Conservation (phyloP, 2,888 invertebrate genomes). For the Drosophila greeni region DNA sequence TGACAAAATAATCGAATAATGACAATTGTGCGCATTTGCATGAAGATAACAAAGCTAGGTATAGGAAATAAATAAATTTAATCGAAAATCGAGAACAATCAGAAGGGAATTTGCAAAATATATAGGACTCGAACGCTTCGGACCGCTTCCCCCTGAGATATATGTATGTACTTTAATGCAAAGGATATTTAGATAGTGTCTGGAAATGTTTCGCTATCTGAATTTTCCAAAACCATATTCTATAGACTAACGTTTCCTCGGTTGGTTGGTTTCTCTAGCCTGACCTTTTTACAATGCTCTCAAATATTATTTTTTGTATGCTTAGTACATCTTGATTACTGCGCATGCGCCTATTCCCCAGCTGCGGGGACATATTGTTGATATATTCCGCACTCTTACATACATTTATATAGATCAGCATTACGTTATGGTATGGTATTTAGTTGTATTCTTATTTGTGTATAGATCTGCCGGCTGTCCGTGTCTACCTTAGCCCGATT, state of each 20-base stretch:
- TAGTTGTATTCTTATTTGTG: slow-evolving; percentile 29
- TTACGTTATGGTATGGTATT: slow-evolving; percentile 37
- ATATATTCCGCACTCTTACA: slow-evolving; percentile 20
- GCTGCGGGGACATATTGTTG: slow-evolving; percentile 18
- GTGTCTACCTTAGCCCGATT: slow-evolving; percentile 25
- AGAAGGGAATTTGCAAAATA: slow-evolving; percentile 13
- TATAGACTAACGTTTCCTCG: slow-evolving; percentile 52
- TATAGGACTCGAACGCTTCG: neutral
- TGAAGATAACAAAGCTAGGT: slow-evolving; percentile 7
- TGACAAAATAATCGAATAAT: slow-evolving; percentile 40
- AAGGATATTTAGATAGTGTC: slow-evolving; percentile 11
- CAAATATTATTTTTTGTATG: slow-evolving; percentile 27
- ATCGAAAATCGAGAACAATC: slow-evolving; percentile 5
- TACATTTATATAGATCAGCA: slow-evolving; percentile 42
- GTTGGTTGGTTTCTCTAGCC: slow-evolving; percentile 39
- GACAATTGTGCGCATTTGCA: slow-evolving; percentile 63
- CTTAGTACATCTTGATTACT: slow-evolving; percentile 34
- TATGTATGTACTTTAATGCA: slow-evolving; percentile 6
- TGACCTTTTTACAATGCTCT: slow-evolving; percentile 36
- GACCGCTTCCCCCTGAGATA: slow-evolving; percentile 28
- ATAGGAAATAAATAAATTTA: slow-evolving; percentile 4
- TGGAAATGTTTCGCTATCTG: slow-evolving; percentile 34
- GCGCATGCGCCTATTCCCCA: slow-evolving; percentile 40
- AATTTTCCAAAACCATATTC: slow-evolving; percentile 37
- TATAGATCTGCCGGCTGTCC: slow-evolving; percentile 32